Evolutionary conservation across 2,113 vertebrate genomes (phyloP).

Genomic region (Callipepla squamata): DNA sequence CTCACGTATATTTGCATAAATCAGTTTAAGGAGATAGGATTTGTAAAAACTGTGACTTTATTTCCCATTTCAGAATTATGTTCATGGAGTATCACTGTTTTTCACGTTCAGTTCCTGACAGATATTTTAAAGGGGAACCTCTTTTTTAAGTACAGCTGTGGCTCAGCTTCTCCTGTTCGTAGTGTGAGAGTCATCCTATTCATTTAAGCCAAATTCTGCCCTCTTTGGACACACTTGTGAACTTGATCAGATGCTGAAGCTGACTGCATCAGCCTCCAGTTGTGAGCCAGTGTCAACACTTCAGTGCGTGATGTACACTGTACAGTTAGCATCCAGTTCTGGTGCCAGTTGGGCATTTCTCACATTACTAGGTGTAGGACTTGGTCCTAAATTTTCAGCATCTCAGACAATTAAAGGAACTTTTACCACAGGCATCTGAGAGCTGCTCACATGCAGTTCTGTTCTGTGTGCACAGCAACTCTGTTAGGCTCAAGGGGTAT

Average conservation of each 20-base stretch:
- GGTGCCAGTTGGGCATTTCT: not conserved
- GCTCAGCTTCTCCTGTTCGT: not conserved
- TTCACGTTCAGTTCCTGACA: not conserved
- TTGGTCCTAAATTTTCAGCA: not conserved
- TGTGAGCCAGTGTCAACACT: not conserved
- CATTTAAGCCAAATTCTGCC: not conserved
- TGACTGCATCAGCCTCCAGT: not conserved
- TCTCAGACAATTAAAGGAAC: not conserved
- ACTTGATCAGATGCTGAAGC: not conserved
- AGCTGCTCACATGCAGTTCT: not conserved
- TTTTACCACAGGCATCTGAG: not conserved
- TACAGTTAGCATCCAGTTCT: not conserved
- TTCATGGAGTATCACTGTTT: not conserved
- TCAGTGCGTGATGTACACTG: not conserved
- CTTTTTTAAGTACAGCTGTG: not conserved
- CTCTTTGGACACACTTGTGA: not conserved
- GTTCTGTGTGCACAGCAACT: not conserved
- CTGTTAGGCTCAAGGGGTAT: not conserved
- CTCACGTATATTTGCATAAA: not conserved
- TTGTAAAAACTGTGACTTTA: not conserved
- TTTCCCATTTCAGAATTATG: not conserved
- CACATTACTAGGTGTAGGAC: not conserved
- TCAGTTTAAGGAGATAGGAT: not conserved
- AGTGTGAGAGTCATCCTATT: not conserved
- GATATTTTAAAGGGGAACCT: slow-evolving; percentile 13